Evolutionary conservation across 2,888 invertebrate genomes (phyloP), one percentile per base, ranked within the genome.

Genomic region (Capitulum mitella): DNA sequence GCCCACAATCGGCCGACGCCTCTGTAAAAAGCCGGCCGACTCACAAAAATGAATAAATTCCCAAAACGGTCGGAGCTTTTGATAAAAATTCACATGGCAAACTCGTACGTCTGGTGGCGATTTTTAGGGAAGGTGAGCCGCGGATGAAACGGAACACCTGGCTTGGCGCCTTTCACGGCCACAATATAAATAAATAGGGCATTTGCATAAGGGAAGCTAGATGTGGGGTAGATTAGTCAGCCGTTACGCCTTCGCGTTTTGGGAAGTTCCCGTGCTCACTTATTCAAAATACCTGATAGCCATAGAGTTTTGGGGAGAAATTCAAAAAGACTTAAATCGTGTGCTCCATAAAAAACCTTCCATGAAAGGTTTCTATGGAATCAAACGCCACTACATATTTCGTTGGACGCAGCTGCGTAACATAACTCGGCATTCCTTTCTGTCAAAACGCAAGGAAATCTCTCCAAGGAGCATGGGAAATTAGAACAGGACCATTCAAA

Each of bases 31-130:
- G 70, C 70, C 6, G 37, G 37, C 70, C 19, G 37, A 37, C 10
- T 40, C 70, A 40, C 70, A 40, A 40, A 70, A 70, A 70, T 70
- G 70, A 70, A 70, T 70, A 70, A 37, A 70, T 70, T 34, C 29
- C 70, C 70, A 37, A 70, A 70, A 70, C 70, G 29, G 70, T 16
- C 10, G 70, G 0, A 12, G 40, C 70, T 40, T 70, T 70, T 70
- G 70, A 70, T 70, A 70, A 70, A 64, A 70, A 70, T 70, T 70
- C 70, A 70, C 70, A 70, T 16, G 70, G 70, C 22, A 40, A 70
- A 34, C 64, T 22, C 29, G 64, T 19, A 29, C 37, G 70, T 37
- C 70, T 26, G 29, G 22, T 10, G 70, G 14, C 3, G 40, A 16
- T 70, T 70, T 70, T 70, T 70, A 40, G 70, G 40, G n/a, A 70